Evolutionary conservation across 2,888 invertebrate genomes (phyloP), one percentile per base, ranked within the genome.

Genomic region (Biston stratarius): DNA sequence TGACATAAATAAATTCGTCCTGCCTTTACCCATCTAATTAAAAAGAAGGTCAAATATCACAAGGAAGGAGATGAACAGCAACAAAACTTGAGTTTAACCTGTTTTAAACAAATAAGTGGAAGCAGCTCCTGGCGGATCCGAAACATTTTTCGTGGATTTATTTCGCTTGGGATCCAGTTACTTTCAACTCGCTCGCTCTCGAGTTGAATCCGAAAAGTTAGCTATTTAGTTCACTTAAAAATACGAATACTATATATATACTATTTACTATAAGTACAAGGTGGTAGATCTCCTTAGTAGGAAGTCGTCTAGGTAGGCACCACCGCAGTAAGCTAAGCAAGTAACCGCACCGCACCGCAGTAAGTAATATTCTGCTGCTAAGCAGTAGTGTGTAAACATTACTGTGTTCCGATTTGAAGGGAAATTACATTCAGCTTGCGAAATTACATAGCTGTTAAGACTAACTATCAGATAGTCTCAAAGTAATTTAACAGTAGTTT

Each of bases 91-190:
- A 47, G 66, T 61, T 66, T 61, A 52, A 69, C 61, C 62, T 44
- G 66, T 61, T 63, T 69, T 69, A 62, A 69, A 59, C 62, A 62
- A 69, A 66, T 63, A 66, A 63, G 45, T 56, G 33, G 57, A 58
- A 58, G 45, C 10, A n/a, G 62, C 64, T 15, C 59, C 12, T 24
- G 55, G 59, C 55, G 45, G 49, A 62, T 61, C 64, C 53, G 53
- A 53, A 56, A 45, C 63, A 45, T 66, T 69, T 69, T 63, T 60
- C 64, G 42, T 57, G 55, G 59, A 69, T 42, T 59, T 64, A 61
- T 65, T 62, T 57, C 47, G 56, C 60, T 65, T 49, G 52, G 53
- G 64, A 51, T 53, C 40, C 49, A 36, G 48, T 60, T 48, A 47
- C 58, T 49, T 56, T 44, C 15, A 8, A 48, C 48, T 34, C 38